Base-by-base conservation (phyloP, 2,888 invertebrate species). In the Tachystola acroxantha region DNA sequence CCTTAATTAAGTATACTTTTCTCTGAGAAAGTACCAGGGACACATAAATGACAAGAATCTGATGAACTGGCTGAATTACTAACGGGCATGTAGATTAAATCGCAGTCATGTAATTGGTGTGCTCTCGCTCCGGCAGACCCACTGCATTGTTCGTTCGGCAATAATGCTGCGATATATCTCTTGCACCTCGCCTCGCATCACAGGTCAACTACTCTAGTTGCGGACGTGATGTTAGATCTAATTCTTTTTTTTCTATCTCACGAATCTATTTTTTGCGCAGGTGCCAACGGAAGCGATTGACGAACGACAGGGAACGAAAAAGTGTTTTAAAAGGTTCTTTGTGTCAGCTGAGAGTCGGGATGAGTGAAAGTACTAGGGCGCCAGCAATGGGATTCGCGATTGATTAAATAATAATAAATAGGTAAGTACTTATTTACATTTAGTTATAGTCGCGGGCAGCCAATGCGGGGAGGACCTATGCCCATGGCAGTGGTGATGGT, bases 161-260 rank as follows among this genome's bases (percentile, higher is more conserved):
- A 64, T 61, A 61, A 53, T 46, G 24, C 36, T 43, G 45, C 57
- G 52, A 54, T 59, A 62, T 61, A 64, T 59, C 57, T 61, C 56
- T 49, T 55, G 51, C 53, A 53, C 51, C 51, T 55, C 53, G 47
- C 35, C 47, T 52, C 50, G 45, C 46, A 24, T 52, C 50, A 46
- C 46, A 24, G 46, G 31, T 7, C 29, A 25, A 9, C 14, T 7
- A 45, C 10, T 48, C 14, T 14, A 14, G 27, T 57, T 24, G 32
- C 24, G 32, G 51, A 25, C 6, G n/a, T 3, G 19, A 30, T 2
- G 40, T 41, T 47, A 7, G 42, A 29, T 32, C 12, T 32, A 32
- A 32, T n/a, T 16, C 4, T 20, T 9, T 19, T 19, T 19, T 7
- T 19, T 19, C 19, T 19, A 19, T 9, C 9, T 20, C 6, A 20